Conservation (phyloP, 1,140 invertebrate genomes). For the Armadillidium nasatum region DNA sequence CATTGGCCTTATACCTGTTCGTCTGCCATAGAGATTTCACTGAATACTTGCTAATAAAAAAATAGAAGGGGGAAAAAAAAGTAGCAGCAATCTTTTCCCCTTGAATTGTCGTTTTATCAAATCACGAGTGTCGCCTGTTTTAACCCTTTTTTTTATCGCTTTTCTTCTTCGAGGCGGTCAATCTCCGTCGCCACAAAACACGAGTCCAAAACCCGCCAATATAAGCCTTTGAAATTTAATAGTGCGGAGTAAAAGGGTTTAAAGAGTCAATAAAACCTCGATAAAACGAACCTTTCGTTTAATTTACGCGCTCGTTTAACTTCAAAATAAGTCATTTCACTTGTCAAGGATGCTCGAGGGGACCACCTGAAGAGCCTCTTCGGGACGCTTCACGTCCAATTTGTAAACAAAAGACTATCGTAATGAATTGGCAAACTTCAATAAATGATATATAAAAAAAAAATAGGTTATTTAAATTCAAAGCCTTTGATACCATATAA, state of each 20-base stretch:
- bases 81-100: no score
- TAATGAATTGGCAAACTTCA: neutral
- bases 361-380: constrained; percentile 8
- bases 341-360: neutral
- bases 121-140: no score
- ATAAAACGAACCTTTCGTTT: neutral
- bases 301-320: neutral
- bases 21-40: no score
- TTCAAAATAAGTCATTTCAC: constrained; percentile 1
- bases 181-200: no score
- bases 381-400: neutral
- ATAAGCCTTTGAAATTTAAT: constrained; percentile 6
- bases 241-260: constrained; percentile 9
- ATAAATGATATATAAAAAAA: neutral
- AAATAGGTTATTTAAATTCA: neutral
- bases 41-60: no score
- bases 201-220: neutral
- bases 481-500: neutral
- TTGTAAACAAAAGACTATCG: neutral
- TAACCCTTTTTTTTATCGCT: no score
- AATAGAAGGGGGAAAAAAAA: no score
- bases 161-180: no score
- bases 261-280: neutral
- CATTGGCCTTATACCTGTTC: no score
- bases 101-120: no score